Conservation (phyloP, 2,888 invertebrate species). For the Romanomermis culicivorax region DNA sequence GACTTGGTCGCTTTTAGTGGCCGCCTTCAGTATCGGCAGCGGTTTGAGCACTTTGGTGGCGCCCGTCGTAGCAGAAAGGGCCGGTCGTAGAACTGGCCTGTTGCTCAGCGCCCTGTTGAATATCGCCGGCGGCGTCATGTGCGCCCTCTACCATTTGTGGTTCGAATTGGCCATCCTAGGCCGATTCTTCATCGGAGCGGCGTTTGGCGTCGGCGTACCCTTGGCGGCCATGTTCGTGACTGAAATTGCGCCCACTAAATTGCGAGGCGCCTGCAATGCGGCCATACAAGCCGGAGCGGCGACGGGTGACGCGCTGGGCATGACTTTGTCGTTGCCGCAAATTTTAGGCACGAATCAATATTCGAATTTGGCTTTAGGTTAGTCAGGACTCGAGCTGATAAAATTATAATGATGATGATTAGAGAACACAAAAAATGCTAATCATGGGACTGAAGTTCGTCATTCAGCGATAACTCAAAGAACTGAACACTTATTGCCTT, state of each 20-base stretch:
- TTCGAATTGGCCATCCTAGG: not conserved
- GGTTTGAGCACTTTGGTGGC: not conserved
- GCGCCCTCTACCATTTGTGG: not conserved
- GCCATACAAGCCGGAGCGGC: not conserved
- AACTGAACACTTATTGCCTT: no score
- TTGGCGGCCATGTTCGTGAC: not conserved
- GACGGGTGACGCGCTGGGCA: not conserved
- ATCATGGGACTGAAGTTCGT: no score
- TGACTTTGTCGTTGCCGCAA: not conserved
- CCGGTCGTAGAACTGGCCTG: not conserved
- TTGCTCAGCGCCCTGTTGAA: not conserved
- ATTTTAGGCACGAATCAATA: not conserved
- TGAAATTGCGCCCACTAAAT: not conserved
- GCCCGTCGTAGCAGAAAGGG: not conserved
- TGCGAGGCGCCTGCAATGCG: conserved; percentile 1
- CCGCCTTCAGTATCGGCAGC: not conserved
- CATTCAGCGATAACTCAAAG: no score
- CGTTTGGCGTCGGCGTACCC: not conserved
- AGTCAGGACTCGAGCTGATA: no score
- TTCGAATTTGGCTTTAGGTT: not conserved
- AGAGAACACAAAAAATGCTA: no score
- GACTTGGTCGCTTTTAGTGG: not conserved
- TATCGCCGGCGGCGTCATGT: not conserved
- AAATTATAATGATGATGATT: no score
- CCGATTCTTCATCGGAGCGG: not conserved